Conservation (phyloP, 2,888 invertebrate genomes). For the Eurois occulta region DNA sequence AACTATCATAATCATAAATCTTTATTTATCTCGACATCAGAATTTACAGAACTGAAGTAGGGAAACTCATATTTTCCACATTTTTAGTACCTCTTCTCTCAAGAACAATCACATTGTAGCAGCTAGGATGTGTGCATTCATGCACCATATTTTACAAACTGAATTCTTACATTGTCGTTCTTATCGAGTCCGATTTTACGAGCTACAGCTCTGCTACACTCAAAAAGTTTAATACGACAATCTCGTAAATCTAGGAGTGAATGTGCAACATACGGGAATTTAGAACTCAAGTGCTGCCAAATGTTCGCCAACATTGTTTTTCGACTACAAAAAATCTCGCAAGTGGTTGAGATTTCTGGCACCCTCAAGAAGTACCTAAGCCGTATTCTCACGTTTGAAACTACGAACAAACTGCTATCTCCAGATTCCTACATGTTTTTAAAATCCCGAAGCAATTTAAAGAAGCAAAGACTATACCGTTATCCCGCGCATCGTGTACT, state of each 20-base stretch:
- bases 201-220: slow-evolving; percentile 39
- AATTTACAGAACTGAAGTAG: too few species aligned
- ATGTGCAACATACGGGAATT: slow-evolving; percentile 33
- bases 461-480: slow-evolving; percentile 57
- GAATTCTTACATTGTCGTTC: slow-evolving; percentile 55
- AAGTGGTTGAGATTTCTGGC: slow-evolving; percentile 6
- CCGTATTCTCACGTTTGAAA: slow-evolving; percentile 13
- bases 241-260: slow-evolving; percentile 30
- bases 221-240: slow-evolving; percentile 31
- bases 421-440: slow-evolving; percentile 23
- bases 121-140: slow-evolving; percentile 37
- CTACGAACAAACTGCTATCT: slow-evolving; percentile 26
- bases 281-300: slow-evolving; percentile 30
- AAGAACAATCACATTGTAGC: slow-evolving; percentile 30
- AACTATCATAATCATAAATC: too few species aligned
- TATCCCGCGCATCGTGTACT: slow-evolving; percentile 51
- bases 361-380: background rate
- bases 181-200: slow-evolving; percentile 62
- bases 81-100: background rate
- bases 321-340: background rate
- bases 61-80: background rate
- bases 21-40: too few species aligned
- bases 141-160: slow-evolving; percentile 58
- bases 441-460: slow-evolving; percentile 53
- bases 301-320: slow-evolving; percentile 25